phyloP scores from a whole-genome alignment of 2,888 invertebrate genomes.

The Hartigia nigra region DNA sequence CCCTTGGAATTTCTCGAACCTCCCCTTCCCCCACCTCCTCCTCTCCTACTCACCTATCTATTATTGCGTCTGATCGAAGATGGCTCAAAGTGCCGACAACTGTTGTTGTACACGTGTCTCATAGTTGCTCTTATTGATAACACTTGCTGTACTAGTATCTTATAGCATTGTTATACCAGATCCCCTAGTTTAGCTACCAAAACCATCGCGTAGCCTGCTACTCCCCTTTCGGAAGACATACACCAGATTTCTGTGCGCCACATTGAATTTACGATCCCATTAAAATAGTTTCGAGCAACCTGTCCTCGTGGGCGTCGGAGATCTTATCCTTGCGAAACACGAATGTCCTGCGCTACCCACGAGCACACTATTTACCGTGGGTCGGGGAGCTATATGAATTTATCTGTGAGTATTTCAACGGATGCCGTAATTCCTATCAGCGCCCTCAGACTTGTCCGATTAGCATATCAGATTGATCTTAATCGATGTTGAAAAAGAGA shows the following conservation, averaged over 20 bases:
- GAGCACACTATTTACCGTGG: constrained; percentile 19
- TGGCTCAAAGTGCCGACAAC: not conserved
- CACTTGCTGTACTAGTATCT: not conserved
- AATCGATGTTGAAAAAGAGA: not conserved
- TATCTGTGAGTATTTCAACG: not conserved
- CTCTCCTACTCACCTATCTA: too few species aligned
- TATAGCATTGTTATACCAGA: not conserved
- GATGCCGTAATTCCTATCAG: not conserved
- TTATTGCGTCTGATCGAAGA: not conserved
- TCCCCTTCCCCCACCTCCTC: too few species aligned
- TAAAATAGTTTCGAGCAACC: constrained; percentile 21
- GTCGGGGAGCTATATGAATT: not conserved
- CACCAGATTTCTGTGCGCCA: not conserved
- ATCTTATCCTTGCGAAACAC: constrained; percentile 28
- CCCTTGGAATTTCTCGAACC: too few species aligned
- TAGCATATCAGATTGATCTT: not conserved
- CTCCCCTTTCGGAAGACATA: not conserved
- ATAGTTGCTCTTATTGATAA: not conserved
- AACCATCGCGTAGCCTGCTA: not conserved
- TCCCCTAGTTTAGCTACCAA: not conserved
- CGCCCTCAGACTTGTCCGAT: not conserved
- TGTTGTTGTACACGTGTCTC: not conserved
- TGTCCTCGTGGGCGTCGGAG: constrained; percentile 25
- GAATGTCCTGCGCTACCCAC: constrained; percentile 22
- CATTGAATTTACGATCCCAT: constrained; percentile 16